Conservation (phyloP, 2,888 invertebrate species). For the Itoplectis maculator region DNA sequence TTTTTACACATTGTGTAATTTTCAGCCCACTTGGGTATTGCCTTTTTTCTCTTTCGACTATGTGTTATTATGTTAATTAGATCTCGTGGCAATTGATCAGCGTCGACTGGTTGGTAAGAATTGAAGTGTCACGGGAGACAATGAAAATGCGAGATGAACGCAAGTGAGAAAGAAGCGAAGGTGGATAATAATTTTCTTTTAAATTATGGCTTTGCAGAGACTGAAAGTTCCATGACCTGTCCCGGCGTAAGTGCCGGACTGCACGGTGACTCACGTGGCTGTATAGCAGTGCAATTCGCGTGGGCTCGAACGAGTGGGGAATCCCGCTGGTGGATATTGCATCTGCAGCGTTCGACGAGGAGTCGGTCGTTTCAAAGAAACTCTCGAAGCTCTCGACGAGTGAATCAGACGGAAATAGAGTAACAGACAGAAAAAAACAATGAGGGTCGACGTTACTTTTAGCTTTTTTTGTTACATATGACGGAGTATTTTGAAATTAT, state of each 20-base stretch:
- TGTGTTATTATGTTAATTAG: slow-evolving; percentile 61
- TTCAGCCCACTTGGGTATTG: slow-evolving; percentile 7
- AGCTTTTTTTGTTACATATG: neutral
- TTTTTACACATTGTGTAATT: slow-evolving; percentile 46
- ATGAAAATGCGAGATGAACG: slow-evolving; percentile 42
- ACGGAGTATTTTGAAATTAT: neutral
- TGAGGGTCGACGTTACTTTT: neutral
- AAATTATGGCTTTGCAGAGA: slow-evolving; percentile 56
- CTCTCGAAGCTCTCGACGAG: slow-evolving; percentile 20
- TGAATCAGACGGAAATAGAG: slow-evolving; percentile 43
- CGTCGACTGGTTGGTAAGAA: slow-evolving; percentile 15
- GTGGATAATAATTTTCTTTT: slow-evolving; percentile 52
- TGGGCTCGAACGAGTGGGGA: slow-evolving; percentile 60
- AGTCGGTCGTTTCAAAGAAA: slow-evolving; percentile 39
- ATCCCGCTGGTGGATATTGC: slow-evolving; percentile 52
- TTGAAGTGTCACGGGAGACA: slow-evolving; percentile 48
- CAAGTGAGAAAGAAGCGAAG: slow-evolving; percentile 25
- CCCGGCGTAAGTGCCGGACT: slow-evolving; percentile 53
- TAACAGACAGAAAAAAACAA: neutral
- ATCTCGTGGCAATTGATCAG: slow-evolving; percentile 51
- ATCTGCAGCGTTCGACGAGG: slow-evolving; percentile 36
- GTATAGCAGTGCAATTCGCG: slow-evolving; percentile 54
- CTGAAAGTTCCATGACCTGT: slow-evolving; percentile 65
- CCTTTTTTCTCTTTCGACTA: slow-evolving; percentile 19
- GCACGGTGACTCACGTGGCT: slow-evolving; percentile 57